Evolutionary conservation across 2,113 vertebrate species (phyloP), one percentile per base, ranked within the genome.

Genomic region (Rana temporaria): DNA sequence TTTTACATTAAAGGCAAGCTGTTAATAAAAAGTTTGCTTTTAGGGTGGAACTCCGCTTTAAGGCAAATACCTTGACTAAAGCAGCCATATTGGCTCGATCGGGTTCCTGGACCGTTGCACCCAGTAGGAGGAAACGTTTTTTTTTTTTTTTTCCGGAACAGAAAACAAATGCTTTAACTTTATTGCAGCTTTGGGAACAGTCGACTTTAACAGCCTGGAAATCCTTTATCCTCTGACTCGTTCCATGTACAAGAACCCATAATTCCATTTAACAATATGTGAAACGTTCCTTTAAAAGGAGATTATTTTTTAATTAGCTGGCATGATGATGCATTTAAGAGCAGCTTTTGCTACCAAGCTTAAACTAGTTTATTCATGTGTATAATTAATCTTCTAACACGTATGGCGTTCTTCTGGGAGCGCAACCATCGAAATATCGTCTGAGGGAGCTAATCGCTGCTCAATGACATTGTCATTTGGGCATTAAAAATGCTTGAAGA

Each of bases 291-390:
- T 79, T 68, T 79, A 32, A 69, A 24, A 48, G 53, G 8, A 69
- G 78, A 69, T 69, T 79, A 79, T 69, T 79, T 67, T 67, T 69
- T 79, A 79, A 79, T 79, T 69, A 79, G 55, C 53, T 20, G 7
- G 53, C 65, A 79, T 79, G 77, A 79, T 59, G 65, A 68, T 79
- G 65, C 64, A 60, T 69, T 79, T 67, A 79, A 48, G 66, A 69
- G 53, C 30, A 60, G 55, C 78, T 63, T 19, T 32, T 42, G 77
- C 53, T 69, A 69, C 26, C 16, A 69, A 68, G 65, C 78, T 11
- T 68, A 79, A 68, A 53, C 65, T 70, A 15, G 32, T 79, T 68
- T 70, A 79, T 69, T 79, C 65, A 79, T 79, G 78, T 79, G 78
- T 59, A 79, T 79, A 79, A 79, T 79, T 79, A 69, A 79, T 68